Conservation (phyloP, 2,888 invertebrate species). For the Philaethria dido region DNA sequence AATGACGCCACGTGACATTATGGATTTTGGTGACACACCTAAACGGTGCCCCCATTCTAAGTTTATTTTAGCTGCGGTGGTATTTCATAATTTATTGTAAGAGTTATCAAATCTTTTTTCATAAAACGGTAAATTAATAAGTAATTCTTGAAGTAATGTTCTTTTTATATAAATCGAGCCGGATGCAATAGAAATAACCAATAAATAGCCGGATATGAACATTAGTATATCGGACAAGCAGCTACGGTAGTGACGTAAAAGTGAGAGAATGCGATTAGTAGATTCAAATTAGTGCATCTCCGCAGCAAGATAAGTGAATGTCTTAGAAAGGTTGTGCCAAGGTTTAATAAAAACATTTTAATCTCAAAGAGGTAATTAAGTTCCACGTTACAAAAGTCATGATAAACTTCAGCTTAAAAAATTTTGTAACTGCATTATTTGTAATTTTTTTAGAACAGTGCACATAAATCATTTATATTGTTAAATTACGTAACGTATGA, state of each 20-base stretch:
- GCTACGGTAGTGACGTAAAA: slow-evolving; percentile 21
- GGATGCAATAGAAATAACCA: background rate
- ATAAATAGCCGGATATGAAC: slow-evolving; percentile 20
- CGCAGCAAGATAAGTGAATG: slow-evolving; percentile 54
- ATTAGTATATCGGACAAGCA: background rate
- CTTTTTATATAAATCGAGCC: background rate
- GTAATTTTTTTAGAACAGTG: slow-evolving; percentile 8
- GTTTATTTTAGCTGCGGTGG: background rate
- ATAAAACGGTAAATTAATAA: background rate
- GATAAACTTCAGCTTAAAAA: slow-evolving; percentile 12
- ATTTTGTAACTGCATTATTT: slow-evolving; percentile 7
- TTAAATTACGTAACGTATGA: slow-evolving; percentile 6
- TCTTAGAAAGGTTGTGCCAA: slow-evolving; percentile 63
- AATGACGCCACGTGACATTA: background rate
- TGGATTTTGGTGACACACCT: background rate
- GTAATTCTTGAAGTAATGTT: background rate
- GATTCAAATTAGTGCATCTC: slow-evolving; percentile 40
- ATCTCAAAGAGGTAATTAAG: slow-evolving; percentile 45
- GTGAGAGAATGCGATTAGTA: slow-evolving; percentile 24
- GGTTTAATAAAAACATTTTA: slow-evolving; percentile 49
- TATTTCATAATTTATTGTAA: slow-evolving; percentile 2
- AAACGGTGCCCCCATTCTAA: background rate
- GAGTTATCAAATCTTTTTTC: background rate
- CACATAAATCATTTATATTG: background rate
- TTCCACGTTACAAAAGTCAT: slow-evolving; percentile 46